phyloP scores from a whole-genome alignment of 1,140 invertebrate species.

The Drosophila bocqueti region DNA sequence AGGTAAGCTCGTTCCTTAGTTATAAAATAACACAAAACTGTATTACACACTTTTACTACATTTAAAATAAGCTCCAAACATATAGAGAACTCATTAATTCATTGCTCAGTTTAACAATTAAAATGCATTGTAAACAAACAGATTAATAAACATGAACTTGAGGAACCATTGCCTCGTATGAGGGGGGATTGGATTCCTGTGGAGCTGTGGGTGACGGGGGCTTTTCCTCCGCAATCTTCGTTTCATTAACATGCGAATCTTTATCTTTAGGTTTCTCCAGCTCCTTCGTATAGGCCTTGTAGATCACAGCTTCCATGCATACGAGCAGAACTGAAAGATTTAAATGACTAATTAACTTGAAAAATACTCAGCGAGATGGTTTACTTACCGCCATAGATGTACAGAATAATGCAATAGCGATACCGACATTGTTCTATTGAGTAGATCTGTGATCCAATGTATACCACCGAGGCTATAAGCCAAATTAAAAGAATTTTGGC shows the following conservation, averaged over 20 bases:
- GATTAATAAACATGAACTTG: background rate
- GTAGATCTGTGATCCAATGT: background rate
- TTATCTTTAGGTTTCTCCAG: background rate
- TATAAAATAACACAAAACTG: too few species aligned
- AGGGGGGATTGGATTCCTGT: background rate
- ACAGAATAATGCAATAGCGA: too few species aligned
- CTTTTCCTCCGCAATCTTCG: background rate
- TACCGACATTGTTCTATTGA: background rate
- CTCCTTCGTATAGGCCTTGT: background rate
- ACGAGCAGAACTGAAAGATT: background rate
- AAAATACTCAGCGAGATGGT: background rate
- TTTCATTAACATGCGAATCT: background rate
- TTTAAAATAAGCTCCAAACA: background rate
- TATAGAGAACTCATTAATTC: too few species aligned
- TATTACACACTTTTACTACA: background rate
- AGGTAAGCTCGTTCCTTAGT: too few species aligned
- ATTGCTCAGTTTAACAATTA: background rate
- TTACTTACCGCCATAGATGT: slow-evolving; percentile 3
- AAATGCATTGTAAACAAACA: background rate
- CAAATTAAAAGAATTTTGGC: slow-evolving; percentile 1
- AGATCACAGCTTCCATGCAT: background rate
- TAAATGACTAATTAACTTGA: too few species aligned
- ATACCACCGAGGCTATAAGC: background rate
- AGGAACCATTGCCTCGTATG: background rate
- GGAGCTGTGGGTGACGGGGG: background rate